A percentile compares a stretch with the other conserved stretches of the same genome.
Conservation (phyloP, 2,113 vertebrate genomes). For the Corythornis cristatus region DNA sequence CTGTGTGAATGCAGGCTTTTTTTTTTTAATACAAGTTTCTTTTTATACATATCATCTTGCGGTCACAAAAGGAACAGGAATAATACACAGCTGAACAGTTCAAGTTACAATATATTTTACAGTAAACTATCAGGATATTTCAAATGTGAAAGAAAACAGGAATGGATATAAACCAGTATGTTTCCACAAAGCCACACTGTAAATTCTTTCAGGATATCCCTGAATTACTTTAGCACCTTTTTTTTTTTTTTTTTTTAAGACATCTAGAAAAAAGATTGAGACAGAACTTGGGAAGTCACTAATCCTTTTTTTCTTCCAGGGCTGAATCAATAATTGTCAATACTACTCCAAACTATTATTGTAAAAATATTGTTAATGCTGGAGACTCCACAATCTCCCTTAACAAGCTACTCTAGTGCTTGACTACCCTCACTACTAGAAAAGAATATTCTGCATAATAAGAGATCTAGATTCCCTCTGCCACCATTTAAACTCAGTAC, state of each 20-base stretch:
- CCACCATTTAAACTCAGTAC: not conserved
- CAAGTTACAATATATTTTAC: not conserved
- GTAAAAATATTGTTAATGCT: not conserved
- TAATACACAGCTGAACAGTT: conserved; percentile 49
- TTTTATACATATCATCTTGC: conserved; percentile 28
- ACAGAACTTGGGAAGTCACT: not conserved
- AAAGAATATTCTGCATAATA: not conserved
- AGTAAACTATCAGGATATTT: not conserved
- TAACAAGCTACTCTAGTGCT: not conserved
- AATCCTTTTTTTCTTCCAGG: not conserved
- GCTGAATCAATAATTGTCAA: not conserved
- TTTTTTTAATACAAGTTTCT: conserved; percentile 1
- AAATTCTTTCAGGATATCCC: not conserved
- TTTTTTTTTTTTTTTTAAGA: not conserved
- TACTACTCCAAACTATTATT: not conserved
- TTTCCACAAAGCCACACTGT: not conserved
- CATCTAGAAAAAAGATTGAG: not conserved
- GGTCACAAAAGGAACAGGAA: not conserved
- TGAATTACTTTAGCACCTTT: not conserved
- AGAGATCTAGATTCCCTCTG: not conserved
- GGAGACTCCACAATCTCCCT: not conserved
- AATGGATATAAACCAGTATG: not conserved
- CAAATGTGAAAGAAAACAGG: not conserved
- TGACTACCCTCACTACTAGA: not conserved
- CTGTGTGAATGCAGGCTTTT: not conserved